Evolutionary conservation across 2,888 invertebrate genomes (phyloP).

Genomic region (Ochropleura leucogaster): DNA sequence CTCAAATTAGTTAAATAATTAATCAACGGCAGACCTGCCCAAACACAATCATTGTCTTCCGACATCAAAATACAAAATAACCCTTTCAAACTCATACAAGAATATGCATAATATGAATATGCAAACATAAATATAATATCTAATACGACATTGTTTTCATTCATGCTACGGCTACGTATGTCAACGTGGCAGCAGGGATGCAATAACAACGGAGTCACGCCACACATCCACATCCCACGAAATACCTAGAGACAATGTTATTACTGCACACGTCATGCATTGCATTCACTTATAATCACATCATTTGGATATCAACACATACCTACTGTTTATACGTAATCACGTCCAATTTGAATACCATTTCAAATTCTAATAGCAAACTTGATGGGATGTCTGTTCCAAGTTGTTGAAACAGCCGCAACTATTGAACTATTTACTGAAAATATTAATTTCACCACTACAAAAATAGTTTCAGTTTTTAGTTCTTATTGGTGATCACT

Average conservation of each 20-base stretch:
- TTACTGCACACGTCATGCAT: constrained; percentile 74
- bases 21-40: neutral
- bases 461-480: constrained; percentile 4
- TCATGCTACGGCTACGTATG: constrained; percentile 61
- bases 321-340: constrained; percentile 63
- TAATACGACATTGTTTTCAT: constrained; percentile 65
- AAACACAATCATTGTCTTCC: no score
- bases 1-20: neutral
- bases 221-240: constrained; percentile 68
- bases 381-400: constrained; percentile 60
- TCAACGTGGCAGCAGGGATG: constrained; percentile 63
- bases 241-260: constrained; percentile 70
- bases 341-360: constrained; percentile 74
- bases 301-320: constrained; percentile 78
- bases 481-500: constrained; percentile 14
- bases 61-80: neutral
- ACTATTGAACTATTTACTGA: constrained; percentile 37
- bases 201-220: constrained; percentile 73
- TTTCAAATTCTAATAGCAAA: constrained; percentile 71
- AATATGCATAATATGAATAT: constrained; percentile 12
- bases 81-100: neutral
- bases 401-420: constrained; percentile 44
- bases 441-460: constrained; percentile 17
- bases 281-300: constrained; percentile 77
- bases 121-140: constrained; percentile 27